Conservation (phyloP, 1,140 invertebrate species). For the Aphelenchoides avenae region DNA sequence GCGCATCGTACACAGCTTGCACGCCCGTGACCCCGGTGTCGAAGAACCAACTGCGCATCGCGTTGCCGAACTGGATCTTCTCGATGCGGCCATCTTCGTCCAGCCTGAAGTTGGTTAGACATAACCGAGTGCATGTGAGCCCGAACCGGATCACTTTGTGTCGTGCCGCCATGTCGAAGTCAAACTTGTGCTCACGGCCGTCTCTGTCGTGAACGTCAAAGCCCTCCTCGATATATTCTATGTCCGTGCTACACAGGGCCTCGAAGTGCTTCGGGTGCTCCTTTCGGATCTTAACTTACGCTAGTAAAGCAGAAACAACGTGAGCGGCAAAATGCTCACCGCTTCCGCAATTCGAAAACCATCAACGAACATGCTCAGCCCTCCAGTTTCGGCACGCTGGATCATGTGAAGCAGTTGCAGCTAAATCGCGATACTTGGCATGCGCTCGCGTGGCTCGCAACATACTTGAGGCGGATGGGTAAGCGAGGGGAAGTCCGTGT, state of each 20-base stretch:
- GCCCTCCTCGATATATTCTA: constrained; percentile 54
- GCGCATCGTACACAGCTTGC: constrained; percentile 46
- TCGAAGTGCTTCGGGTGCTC: constrained; percentile 39
- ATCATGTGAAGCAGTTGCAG: constrained; percentile 57
- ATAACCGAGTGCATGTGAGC: too few species aligned
- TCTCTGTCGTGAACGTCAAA: constrained; percentile 45
- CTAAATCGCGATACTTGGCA: constrained; percentile 20
- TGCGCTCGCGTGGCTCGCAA: too few species aligned
- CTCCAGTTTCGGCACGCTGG: constrained; percentile 38
- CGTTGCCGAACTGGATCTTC: constrained; percentile 53
- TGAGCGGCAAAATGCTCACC: too few species aligned
- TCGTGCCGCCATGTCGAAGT: constrained; percentile 49
- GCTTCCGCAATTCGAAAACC: constrained; percentile 50
- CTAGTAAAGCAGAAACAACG: background rate
- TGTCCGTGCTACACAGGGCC: constrained; percentile 22
- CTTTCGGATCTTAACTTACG: constrained; percentile 29
- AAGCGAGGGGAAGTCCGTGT: constrained; percentile 55
- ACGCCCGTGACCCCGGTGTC: constrained; percentile 40
- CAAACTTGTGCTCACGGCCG: constrained; percentile 33
- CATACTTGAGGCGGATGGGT: constrained; percentile 42
- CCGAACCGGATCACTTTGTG: constrained; percentile 52
- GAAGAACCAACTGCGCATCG: constrained; percentile 56
- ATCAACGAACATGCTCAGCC: constrained; percentile 54
- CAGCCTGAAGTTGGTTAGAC: too few species aligned
- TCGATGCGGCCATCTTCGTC: constrained; percentile 6